phyloP scores from a whole-genome alignment of 2,113 vertebrate species.

The Oryzias javanicus region DNA sequence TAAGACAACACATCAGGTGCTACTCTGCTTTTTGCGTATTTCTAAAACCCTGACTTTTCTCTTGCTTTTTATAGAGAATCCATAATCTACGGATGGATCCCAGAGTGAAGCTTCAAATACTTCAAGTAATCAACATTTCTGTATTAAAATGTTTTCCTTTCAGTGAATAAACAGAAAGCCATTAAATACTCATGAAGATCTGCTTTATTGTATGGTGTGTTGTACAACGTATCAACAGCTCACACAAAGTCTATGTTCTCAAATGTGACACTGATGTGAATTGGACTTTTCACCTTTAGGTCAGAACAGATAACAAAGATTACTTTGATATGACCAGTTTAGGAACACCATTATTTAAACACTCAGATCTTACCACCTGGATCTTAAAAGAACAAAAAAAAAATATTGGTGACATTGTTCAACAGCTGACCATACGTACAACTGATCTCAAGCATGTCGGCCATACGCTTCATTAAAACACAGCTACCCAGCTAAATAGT shows the following conservation, averaged over 20 bases:
- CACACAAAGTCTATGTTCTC: constrained; percentile 44
- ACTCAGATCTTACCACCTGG: constrained; percentile 39
- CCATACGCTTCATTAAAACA: constrained; percentile 80
- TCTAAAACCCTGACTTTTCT: neutral
- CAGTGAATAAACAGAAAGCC: constrained; percentile 4
- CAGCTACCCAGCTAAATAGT: constrained; percentile 76
- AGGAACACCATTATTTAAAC: constrained; percentile 40
- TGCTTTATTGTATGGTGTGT: constrained; percentile 64
- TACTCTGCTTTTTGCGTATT: neutral
- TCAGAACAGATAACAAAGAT: constrained; percentile 42
- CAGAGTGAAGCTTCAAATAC: neutral
- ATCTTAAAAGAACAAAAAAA: constrained; percentile 39
- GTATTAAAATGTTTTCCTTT: neutral
- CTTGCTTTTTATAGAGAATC: constrained; percentile 45
- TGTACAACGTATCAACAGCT: constrained; percentile 45
- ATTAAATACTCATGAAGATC: constrained; percentile 43
- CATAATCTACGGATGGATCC: neutral
- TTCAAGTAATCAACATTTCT: neutral
- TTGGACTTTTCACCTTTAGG: constrained; percentile 5
- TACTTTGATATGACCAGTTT: constrained; percentile 45
- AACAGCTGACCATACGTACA: constrained; percentile 57
- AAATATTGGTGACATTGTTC: constrained; percentile 35
- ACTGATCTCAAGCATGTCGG: constrained; percentile 63
- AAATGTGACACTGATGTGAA: constrained; percentile 35
- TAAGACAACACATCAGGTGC: neutral